Base-by-base conservation (phyloP, 2,888 invertebrate genomes). In the Melanostoma mellinum region DNA sequence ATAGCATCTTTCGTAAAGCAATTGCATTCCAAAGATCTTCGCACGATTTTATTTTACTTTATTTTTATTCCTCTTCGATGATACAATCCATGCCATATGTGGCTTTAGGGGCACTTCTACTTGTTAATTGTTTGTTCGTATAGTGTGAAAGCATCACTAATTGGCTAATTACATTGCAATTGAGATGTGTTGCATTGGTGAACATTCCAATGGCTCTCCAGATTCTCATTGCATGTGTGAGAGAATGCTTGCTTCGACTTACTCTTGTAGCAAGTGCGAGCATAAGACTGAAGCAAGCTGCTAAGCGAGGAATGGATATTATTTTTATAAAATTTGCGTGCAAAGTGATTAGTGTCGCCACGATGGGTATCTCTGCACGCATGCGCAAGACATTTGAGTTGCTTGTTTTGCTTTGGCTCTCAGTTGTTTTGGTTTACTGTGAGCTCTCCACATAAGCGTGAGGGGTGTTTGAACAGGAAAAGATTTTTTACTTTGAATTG, bases 141-240 rank as follows among this genome's bases (percentile, higher is more conserved):
- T 84, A 86, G 88, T 88, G 88, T 88, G 88, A 88, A 88, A 88
- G 87, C 86, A 86, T 77, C 87, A 87, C 88, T 88, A 88, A 88
- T 89, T 88, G 88, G 86, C 88, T 88, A 89, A 89, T 88, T 88
- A 88, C 87, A 86, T 76, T 82, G 79, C 84, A 79, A 84, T 79
- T 79, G 84, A 84, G 84, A 84, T 78, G 78, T 78, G 84, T 77
- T 77, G 77, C 82, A 81, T 72, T 67, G 75, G 71, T 36, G 58
- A 52, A 60, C 65, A 71, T 74, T 80, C 69, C 67, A 76, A 72
- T 76, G 76, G 75, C 52, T 52, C 8, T 9, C 42, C 30, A 30
- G 6, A 10, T 20, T 46, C 10, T 46, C 30, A 38, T 58, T 75
- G 67, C 81, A 72, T 76, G 72, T 74, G 58, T 58, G 78, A 72